A percentile compares a stretch with the other conserved stretches of the same genome.
phyloP scores from a whole-genome alignment of 1,140 invertebrate genomes.

The Drosophila arizonae region DNA sequence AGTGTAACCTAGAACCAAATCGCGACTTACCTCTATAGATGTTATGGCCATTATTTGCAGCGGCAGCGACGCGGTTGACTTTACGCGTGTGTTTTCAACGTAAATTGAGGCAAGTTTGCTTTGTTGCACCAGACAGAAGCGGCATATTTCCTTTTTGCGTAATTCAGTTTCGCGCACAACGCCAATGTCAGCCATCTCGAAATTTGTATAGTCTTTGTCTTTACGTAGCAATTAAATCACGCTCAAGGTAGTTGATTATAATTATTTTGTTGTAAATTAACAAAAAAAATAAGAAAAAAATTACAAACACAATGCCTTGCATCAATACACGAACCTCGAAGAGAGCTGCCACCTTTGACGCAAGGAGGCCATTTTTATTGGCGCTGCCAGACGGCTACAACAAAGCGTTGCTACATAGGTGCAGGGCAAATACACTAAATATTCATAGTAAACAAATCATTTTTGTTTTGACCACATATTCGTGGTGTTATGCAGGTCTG shows the following conservation, averaged over 20 bases:
- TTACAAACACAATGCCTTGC: constrained; percentile 41
- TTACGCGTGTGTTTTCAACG: constrained; percentile 84
- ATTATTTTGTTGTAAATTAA: constrained; percentile 26
- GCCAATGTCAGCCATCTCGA: constrained; percentile 44
- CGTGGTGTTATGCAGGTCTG: no score
- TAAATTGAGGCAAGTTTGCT: constrained; percentile 87
- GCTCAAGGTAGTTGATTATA: constrained; percentile 3
- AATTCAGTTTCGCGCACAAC: constrained; percentile 55
- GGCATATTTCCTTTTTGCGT: constrained; percentile 85
- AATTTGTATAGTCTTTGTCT: not conserved
- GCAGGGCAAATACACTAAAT: constrained; percentile 6
- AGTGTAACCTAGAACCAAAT: constrained; percentile 53
- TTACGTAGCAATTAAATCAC: constrained; percentile 4
- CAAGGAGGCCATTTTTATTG: not conserved
- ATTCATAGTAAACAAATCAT: not conserved
- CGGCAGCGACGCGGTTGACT: constrained; percentile 86
- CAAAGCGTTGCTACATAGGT: not conserved
- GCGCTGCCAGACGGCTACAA: not conserved
- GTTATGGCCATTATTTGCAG: constrained; percentile 90
- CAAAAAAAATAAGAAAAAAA: constrained; percentile 26
- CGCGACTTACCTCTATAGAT: constrained; percentile 87
- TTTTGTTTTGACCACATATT: no score
- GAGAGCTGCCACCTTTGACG: constrained; percentile 19
- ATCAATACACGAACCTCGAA: constrained; percentile 49
- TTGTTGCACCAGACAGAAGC: constrained; percentile 87